A percentile compares a stretch with the other conserved stretches of the same genome.
Evolutionary conservation across 2,113 vertebrate species (phyloP).

Genomic region (Oophaga pumilio): DNA sequence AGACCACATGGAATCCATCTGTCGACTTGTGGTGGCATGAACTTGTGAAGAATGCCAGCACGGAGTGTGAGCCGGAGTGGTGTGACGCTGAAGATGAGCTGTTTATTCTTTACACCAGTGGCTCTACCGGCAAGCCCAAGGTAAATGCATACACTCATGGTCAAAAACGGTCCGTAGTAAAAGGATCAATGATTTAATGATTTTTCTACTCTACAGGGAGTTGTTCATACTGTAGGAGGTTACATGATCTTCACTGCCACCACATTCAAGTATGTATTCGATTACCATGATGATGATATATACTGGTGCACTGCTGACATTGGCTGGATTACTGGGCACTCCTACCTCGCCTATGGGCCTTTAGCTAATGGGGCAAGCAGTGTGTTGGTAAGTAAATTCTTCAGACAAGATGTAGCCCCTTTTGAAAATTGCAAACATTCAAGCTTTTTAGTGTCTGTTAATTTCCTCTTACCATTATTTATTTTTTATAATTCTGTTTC

Average conservation of each 20-base stretch:
- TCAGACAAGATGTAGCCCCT: not conserved
- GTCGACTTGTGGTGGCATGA: slow-evolving; percentile 89
- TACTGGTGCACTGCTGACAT: slow-evolving; percentile 99
- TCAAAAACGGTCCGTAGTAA: not conserved
- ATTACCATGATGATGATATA: slow-evolving; percentile 86
- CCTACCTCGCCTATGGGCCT: slow-evolving; percentile 93
- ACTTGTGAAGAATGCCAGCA: slow-evolving; percentile 76
- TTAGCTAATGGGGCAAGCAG: slow-evolving; percentile 91
- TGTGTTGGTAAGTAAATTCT: slow-evolving; percentile 80
- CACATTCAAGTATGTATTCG: slow-evolving; percentile 95
- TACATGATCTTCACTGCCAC: slow-evolving; percentile 92
- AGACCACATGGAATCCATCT: slow-evolving; percentile 88
- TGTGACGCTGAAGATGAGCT: slow-evolving; percentile 91
- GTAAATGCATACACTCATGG: slow-evolving; percentile 64
- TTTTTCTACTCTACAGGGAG: slow-evolving; percentile 74
- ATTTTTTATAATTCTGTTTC: slow-evolving; percentile 36
- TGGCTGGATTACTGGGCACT: slow-evolving; percentile 97
- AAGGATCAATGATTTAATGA: not conserved
- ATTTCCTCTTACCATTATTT: not conserved
- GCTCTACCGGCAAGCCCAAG: slow-evolving; percentile 97
- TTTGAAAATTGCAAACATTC: not conserved
- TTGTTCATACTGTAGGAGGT: slow-evolving; percentile 90
- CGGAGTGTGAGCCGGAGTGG: slow-evolving; percentile 92
- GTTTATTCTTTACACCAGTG: slow-evolving; percentile 96
- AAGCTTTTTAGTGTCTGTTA: not conserved